Evolutionary conservation across 2,797 vertebrate genomes (phyloP).

Genomic region (Phalloptychus januarius): DNA sequence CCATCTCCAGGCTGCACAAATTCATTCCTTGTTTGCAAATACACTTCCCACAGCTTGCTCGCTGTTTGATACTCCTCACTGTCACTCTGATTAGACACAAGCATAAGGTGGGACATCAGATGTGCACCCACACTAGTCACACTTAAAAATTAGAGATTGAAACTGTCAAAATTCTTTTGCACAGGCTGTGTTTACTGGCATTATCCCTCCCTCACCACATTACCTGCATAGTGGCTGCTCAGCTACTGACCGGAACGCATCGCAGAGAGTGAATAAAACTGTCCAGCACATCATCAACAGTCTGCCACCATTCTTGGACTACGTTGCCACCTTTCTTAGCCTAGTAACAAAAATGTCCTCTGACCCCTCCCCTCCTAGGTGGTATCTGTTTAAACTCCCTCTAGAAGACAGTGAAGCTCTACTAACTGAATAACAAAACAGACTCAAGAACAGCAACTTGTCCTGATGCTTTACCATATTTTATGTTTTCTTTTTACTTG

Average conservation of each 20-base stretch:
- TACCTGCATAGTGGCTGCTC: background rate
- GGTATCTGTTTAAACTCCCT: background rate
- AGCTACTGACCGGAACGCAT: background rate
- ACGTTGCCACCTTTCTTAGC: background rate
- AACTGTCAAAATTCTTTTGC: slow-evolving; percentile 2
- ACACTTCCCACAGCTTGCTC: slow-evolving; percentile 92
- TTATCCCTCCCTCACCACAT: no score
- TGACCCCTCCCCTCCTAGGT: background rate
- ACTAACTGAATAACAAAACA: background rate
- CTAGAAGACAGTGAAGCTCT: background rate
- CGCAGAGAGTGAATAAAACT: background rate
- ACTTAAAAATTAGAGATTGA: background rate
- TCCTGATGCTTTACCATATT: background rate
- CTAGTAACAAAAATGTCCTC: background rate
- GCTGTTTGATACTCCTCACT: slow-evolving; percentile 94
- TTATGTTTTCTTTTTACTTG: background rate
- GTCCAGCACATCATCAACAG: background rate
- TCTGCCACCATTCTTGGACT: background rate
- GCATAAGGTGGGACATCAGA: background rate
- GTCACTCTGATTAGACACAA: slow-evolving; percentile 79
- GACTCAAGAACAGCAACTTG: background rate
- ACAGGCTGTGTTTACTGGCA: background rate
- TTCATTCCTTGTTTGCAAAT: slow-evolving; percentile 91
- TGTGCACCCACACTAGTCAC: background rate
- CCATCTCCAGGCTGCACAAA: slow-evolving; percentile 93